These are phyloP conservation scores for Sebastes goodei DNA, from an alignment of 2,797 vertebrate species.

Conservation along the genomic window DNA sequence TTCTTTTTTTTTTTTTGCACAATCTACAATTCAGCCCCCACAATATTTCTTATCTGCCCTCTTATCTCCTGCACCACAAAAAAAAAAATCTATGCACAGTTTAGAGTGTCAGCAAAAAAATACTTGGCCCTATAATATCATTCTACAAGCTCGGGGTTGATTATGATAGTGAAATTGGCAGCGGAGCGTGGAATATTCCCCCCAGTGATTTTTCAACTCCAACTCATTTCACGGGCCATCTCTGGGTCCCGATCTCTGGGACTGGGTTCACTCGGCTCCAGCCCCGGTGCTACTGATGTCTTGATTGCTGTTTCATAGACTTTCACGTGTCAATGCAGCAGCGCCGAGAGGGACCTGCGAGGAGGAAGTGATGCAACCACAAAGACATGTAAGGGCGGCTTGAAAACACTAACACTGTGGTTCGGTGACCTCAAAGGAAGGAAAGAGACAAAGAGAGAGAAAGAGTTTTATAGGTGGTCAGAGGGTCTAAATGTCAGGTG, in stretches of 20 bases:
- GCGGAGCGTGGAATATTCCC: conserved; percentile 51
- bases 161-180: conserved; percentile 67
- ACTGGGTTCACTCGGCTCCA: conserved; percentile 35
- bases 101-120: conserved; percentile 59
- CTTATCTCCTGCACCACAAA: conserved; percentile 47
- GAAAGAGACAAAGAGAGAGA: conserved; percentile 48
- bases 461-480: conserved; percentile 62
- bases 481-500: conserved; percentile 71
- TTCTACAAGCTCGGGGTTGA: conserved; percentile 58
- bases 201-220: conserved; percentile 49
- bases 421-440: conserved; percentile 73
- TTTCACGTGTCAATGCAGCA: conserved; percentile 55
- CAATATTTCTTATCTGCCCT: conserved; percentile 48
- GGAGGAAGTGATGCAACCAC: conserved; percentile 77
- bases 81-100: conserved; percentile 39
- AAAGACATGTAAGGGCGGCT: conserved; percentile 58
- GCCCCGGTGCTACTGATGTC: conserved; percentile 43
- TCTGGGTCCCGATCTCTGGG: conserved; percentile 52
- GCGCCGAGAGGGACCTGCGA: conserved; percentile 33
- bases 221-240: conserved; percentile 65
- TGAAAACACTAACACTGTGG: conserved; percentile 62
- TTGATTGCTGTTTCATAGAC: conserved; percentile 65
- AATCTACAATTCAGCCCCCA: conserved; percentile 32
- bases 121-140: conserved; percentile 51
- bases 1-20: background rate